These are phyloP conservation scores for Apomyelois bistriatella DNA, from an alignment of 2,888 invertebrate species.

Conservation along the genomic window DNA sequence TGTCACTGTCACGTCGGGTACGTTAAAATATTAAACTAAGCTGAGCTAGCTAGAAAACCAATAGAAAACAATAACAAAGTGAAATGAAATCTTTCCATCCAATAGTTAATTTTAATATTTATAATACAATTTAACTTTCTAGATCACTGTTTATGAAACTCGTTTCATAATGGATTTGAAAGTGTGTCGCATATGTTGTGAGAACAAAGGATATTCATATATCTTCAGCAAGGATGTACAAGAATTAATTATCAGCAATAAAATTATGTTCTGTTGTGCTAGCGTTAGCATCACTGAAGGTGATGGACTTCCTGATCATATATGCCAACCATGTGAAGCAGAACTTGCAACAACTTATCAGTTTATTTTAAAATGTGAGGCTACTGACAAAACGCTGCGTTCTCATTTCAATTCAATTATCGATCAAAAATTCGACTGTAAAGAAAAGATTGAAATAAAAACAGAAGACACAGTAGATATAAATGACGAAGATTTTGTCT, in stretches of 20 bases:
- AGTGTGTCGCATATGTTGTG: constrained; percentile 52
- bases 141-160: no score
- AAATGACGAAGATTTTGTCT: constrained; percentile 25
- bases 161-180: constrained; percentile 38
- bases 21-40: no score
- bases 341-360: constrained; percentile 43
- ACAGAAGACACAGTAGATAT: constrained; percentile 27
- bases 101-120: no score
- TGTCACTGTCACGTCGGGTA: no score
- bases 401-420: constrained; percentile 13
- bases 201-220: constrained; percentile 34
- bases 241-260: constrained; percentile 31
- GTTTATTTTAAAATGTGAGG: constrained; percentile 54
- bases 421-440: constrained; percentile 13
- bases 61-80: no score
- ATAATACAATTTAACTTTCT: no score
- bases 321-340: constrained; percentile 45
- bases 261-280: constrained; percentile 53
- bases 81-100: no score
- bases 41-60: no score
- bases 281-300: constrained; percentile 39
- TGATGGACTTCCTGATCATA: constrained; percentile 47
- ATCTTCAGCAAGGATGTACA: constrained; percentile 36
- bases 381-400: constrained; percentile 46
- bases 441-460: constrained; percentile 41